Conservation (phyloP, 1,140 invertebrate genomes). For the Ceratina japonica region DNA sequence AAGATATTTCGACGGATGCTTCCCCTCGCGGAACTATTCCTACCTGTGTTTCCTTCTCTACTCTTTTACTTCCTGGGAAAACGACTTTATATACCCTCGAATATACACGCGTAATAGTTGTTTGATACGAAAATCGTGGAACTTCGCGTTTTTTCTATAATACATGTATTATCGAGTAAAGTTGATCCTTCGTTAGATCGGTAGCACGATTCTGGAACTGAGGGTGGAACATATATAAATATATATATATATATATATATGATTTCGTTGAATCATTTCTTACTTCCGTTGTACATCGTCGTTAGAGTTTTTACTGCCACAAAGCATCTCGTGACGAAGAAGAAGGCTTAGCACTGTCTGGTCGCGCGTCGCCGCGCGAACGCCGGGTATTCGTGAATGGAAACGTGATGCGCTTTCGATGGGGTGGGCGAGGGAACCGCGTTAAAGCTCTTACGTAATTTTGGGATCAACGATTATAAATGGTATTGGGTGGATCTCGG, state of each 20-base stretch:
- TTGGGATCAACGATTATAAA: slow-evolving; percentile 56
- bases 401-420: slow-evolving; percentile 1
- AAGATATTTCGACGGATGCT: slow-evolving; percentile 30
- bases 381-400: background rate
- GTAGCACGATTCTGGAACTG: background rate
- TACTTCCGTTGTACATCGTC: slow-evolving; percentile 17
- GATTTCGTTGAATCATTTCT: slow-evolving; percentile 22
- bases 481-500: slow-evolving; percentile 19
- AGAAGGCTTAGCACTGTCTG: background rate
- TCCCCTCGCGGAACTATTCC: background rate
- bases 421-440: slow-evolving; percentile 3
- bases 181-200: slow-evolving; percentile 7
- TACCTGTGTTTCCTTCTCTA: slow-evolving; percentile 20
- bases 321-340: background rate
- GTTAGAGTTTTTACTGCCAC: slow-evolving; percentile 36
- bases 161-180: background rate
- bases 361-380: slow-evolving; percentile 3
- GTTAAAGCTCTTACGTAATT: slow-evolving; percentile 40
- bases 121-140: slow-evolving; percentile 32
- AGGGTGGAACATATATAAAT: no score
- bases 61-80: background rate
- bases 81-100: no score
- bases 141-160: background rate
- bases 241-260: no score
- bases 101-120: background rate